These are phyloP conservation scores for Polyboroides typus DNA, from an alignment of 2,797 vertebrate species.

Conservation along the genomic window DNA sequence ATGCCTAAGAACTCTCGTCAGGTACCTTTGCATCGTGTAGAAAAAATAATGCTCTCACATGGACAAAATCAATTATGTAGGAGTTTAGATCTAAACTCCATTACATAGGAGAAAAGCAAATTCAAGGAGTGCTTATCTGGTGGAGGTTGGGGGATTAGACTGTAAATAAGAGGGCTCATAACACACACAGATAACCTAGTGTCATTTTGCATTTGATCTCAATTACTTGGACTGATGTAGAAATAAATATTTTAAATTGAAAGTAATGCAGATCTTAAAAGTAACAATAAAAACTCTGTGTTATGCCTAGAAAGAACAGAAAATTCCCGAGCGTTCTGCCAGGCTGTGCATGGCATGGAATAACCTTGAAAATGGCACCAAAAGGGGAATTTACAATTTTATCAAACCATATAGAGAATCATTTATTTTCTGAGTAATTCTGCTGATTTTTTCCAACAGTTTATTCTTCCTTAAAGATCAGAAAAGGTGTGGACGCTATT, in stretches of 20 bases:
- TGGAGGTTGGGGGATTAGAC: neutral
- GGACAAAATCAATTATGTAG: neutral
- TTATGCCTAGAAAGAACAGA: neutral
- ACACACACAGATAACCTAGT: neutral
- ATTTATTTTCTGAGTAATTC: neutral
- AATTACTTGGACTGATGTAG: neutral
- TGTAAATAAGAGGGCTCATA: neutral
- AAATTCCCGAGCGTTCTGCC: neutral
- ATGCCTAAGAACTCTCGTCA: neutral
- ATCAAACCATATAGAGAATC: fast-evolving
- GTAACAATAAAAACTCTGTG: neutral
- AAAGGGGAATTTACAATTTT: neutral
- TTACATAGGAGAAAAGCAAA: neutral
- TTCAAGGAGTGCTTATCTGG: neutral
- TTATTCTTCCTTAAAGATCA: neutral
- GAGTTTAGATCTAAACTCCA: neutral
- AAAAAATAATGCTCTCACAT: neutral
- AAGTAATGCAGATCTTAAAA: neutral
- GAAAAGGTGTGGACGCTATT: neutral
- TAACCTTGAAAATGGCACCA: neutral
- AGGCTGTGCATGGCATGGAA: neutral
- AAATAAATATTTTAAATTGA: neutral
- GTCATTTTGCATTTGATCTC: neutral
- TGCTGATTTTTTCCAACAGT: neutral
- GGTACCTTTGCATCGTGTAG: neutral